phyloP scores from a whole-genome alignment of 2,797 vertebrate species.

The Coluber constrictor region DNA sequence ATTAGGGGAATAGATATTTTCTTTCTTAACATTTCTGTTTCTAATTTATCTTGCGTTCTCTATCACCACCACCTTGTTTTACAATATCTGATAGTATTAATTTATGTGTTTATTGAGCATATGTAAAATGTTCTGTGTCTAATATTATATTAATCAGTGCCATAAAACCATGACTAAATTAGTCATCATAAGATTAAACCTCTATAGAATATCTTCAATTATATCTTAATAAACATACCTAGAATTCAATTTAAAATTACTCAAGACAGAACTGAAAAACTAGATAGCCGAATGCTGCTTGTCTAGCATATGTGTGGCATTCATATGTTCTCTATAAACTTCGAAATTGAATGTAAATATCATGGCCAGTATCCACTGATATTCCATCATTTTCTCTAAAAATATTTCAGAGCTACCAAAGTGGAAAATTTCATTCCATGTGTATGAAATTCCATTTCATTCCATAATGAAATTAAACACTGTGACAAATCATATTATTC shows the following conservation, averaged over 20 bases:
- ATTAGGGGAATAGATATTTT: neutral
- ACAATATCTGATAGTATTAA: neutral
- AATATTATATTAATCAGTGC: neutral
- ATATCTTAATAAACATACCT: neutral
- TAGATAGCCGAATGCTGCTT: neutral
- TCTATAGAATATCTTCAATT: neutral
- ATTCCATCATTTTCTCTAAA: neutral
- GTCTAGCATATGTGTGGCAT: neutral
- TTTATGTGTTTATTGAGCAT: neutral
- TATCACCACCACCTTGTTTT: neutral
- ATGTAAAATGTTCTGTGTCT: neutral
- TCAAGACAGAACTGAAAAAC: neutral
- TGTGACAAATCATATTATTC: neutral
- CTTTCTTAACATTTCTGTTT: neutral
- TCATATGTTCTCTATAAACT: neutral
- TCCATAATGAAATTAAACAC: neutral
- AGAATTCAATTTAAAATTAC: neutral
- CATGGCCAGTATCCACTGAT: neutral
- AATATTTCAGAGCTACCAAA: neutral
- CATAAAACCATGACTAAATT: neutral
- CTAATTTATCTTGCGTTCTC: neutral
- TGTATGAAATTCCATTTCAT: no score
- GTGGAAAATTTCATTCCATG: neutral
- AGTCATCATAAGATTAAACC: neutral
- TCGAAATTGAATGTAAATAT: neutral